Evolutionary conservation across 1,140 invertebrate genomes (phyloP), one percentile per base, ranked within the genome.

Genomic region (Drosophila nigrodunni): DNA sequence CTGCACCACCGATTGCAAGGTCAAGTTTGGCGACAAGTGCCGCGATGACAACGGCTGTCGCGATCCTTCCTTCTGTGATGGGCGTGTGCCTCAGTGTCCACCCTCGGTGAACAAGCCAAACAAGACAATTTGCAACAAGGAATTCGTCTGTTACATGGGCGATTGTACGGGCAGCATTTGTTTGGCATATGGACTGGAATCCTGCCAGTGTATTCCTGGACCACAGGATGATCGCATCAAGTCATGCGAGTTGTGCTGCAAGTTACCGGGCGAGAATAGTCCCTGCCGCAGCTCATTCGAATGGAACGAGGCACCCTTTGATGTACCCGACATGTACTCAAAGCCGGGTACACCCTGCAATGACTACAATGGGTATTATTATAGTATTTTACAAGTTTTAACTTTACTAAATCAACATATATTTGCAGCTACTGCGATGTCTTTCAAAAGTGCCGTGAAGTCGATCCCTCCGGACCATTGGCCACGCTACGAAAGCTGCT

Each of bases 321-420:
- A 98, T 93, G 96, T 98, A 77, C 97, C 97, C 0, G 96, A 98
- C 83, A 97, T 98, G 95, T 97, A 95, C 93, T 96, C 97, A n/a
- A 98, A 98, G 90, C 97, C 97, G 0, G 97, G 97, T 50, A 98
- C 97, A 30, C 98, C 98, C 0, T 99, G 99, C 92, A 98, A 99
- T 92, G 97, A 99, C 92, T 99, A 99, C 93, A 98, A 98, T 91
- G 99, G 98, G 77, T 94, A 64, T 62, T 49, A 46, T 5, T 7
- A 2, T n/a, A 25, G 7, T 34, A n/a, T 13, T 9, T 54, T 1
- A 7, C 7, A 21, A 39, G 1, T 2, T 5, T 21, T 6, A 0
- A 13, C 11, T 3, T 18, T 0, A 11, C 35, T 60, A 30, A 59
- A 41, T 13, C 39, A 0, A 41, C 13, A 0, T 7, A 18, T 4